Percentiles rank a stretch among this genome's conserved stretches.
Conservation (phyloP, 1,140 invertebrate genomes). For the Bombus superbus region DNA sequence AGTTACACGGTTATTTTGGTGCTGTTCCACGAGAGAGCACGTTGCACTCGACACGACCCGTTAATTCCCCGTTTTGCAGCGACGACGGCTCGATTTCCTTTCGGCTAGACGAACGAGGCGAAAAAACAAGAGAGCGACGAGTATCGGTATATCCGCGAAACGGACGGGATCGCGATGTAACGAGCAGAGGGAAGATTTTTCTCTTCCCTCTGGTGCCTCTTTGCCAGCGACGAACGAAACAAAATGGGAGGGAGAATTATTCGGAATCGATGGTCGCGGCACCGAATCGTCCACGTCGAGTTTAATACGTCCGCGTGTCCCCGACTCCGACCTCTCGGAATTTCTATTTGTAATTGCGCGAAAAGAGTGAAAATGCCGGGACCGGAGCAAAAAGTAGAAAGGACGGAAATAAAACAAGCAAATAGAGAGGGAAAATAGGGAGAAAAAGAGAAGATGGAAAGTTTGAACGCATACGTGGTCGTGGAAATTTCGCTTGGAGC, state of each 20-base stretch:
- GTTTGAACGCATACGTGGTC: conserved; percentile 4
- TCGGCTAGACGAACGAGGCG: background rate
- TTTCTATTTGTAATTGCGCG: conserved; percentile 53
- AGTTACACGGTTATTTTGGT: conserved; percentile 16
- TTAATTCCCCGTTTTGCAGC: conserved; percentile 12
- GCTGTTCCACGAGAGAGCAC: background rate
- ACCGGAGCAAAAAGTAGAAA: background rate
- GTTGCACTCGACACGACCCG: conserved; percentile 1
- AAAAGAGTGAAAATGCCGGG: conserved; percentile 9
- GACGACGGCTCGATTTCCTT: conserved; percentile 1
- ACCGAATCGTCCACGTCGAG: conserved; percentile 5
- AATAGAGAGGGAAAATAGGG: background rate
- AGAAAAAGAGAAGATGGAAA: background rate
- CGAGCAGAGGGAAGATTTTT: conserved; percentile 22
- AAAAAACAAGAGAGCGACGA: background rate
- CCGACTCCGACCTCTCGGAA: background rate
- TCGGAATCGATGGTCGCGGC: conserved; percentile 25
- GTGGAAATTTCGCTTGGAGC: conserved; percentile 48
- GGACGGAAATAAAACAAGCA: background rate
- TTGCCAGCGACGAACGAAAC: background rate
- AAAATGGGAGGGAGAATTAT: conserved; percentile 15
- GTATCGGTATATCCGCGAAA: background rate
- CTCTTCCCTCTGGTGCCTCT: background rate
- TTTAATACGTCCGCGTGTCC: conserved; percentile 5
- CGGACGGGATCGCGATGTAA: conserved; percentile 19